phyloP scores from a whole-genome alignment of 2,797 vertebrate species.

The Melanotaenia parkinsoni region DNA sequence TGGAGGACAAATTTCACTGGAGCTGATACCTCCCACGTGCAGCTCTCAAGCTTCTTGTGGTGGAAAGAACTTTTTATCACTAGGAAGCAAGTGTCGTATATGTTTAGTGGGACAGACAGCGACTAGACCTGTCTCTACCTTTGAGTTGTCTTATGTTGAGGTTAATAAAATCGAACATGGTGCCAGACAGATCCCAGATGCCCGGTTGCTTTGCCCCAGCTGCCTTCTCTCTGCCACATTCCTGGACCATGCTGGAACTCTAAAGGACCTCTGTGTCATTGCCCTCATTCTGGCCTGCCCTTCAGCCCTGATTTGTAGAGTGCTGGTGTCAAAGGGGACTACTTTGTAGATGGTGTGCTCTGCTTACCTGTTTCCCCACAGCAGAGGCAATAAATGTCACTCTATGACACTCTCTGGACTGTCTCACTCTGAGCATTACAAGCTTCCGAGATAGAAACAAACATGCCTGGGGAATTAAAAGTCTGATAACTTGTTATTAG shows the following conservation, averaged over 20 bases:
- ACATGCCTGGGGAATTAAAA: slow-evolving; percentile 43
- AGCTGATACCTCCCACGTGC: slow-evolving; percentile 64
- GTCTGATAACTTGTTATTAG: slow-evolving; percentile 32
- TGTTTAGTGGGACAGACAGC: slow-evolving; percentile 45
- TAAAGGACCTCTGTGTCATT: slow-evolving; percentile 77
- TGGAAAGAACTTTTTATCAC: slow-evolving; percentile 42
- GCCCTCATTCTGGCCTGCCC: slow-evolving; percentile 69
- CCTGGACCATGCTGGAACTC: slow-evolving; percentile 68
- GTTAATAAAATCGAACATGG: slow-evolving; percentile 64
- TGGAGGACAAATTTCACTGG: slow-evolving; percentile 75
- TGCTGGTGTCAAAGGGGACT: slow-evolving; percentile 84
- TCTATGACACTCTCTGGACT: slow-evolving; percentile 79
- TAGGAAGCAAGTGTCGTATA: slow-evolving; percentile 19
- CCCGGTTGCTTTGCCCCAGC: slow-evolving; percentile 61
- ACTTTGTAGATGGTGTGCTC: slow-evolving; percentile 84
- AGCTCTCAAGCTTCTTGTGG: slow-evolving; percentile 11
- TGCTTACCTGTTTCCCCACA: slow-evolving; percentile 82
- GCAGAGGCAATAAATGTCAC: slow-evolving; percentile 80
- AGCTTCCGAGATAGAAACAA: slow-evolving; percentile 46
- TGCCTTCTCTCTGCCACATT: slow-evolving; percentile 70
- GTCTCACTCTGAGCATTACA: slow-evolving; percentile 71
- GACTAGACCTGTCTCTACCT: slow-evolving; percentile 37
- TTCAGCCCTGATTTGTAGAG: slow-evolving; percentile 84
- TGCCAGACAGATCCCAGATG: slow-evolving; percentile 80
- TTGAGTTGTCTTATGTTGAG: slow-evolving; percentile 55